Conservation (phyloP, 2,888 invertebrate genomes). For the Pelosia muscerda region DNA sequence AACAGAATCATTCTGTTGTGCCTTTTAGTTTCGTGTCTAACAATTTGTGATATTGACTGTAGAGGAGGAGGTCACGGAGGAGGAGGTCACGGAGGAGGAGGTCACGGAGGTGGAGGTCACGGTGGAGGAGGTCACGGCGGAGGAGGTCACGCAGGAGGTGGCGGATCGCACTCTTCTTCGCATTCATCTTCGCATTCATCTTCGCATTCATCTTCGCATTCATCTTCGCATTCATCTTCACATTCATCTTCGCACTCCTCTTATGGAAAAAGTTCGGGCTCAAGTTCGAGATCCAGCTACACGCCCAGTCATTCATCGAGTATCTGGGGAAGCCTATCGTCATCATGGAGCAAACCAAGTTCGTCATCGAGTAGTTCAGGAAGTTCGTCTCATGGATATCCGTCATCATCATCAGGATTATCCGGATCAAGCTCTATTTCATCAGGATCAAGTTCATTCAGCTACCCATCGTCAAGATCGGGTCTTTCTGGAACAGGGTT, state of each 20-base stretch:
- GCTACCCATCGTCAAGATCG: constrained; percentile 12
- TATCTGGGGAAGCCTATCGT: constrained; percentile 23
- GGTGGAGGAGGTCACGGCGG: too few species aligned
- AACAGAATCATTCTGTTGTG: constrained; percentile 70
- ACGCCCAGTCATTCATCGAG: constrained; percentile 33
- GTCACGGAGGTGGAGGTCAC: too few species aligned
- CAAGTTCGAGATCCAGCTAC: constrained; percentile 38
- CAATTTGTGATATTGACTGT: constrained; percentile 61
- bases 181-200: too few species aligned
- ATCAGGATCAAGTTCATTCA: not conserved
- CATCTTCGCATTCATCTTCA: too few species aligned
- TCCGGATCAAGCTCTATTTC: not conserved
- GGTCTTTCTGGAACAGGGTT: not conserved
- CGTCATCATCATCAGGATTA: constrained; percentile 6
- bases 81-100: too few species aligned
- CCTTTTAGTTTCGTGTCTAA: constrained; percentile 64
- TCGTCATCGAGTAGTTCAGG: constrained; percentile 34
- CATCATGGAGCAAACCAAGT: constrained; percentile 30
- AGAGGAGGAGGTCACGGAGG: constrained; percentile 50
- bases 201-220: too few species aligned
- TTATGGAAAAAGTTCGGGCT: constrained; percentile 45
- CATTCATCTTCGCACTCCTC: constrained; percentile 29
- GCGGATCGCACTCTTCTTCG: constrained; percentile 23
- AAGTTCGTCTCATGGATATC: constrained; percentile 9
- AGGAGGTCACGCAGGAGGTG: constrained; percentile 28